These are phyloP conservation scores for Mionectes macconnelli DNA, from an alignment of 2,113 vertebrate genomes.

Conservation along the genomic window DNA sequence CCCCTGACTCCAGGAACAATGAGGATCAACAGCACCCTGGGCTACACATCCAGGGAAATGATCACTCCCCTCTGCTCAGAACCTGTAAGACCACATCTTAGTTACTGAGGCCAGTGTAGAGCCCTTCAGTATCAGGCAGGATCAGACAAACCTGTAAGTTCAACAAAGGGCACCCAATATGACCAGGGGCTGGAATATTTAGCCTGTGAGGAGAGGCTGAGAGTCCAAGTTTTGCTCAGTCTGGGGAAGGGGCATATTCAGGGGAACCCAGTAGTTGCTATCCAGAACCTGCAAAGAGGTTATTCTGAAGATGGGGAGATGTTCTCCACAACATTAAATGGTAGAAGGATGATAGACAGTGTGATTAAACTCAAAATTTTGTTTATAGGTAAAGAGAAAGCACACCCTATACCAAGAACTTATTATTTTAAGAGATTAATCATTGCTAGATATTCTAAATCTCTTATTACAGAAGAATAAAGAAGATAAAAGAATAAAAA, in stretches of 20 bases:
- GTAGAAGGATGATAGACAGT: background rate
- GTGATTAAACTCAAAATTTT: background rate
- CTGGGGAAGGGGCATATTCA: background rate
- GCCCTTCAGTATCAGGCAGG: background rate
- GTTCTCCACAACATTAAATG: background rate
- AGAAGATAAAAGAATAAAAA: background rate
- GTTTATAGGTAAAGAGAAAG: background rate
- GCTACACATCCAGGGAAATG: background rate
- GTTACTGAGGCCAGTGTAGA: background rate
- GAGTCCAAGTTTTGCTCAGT: background rate
- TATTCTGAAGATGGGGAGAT: background rate
- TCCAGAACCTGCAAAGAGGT: background rate
- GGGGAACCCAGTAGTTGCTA: background rate
- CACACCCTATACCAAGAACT: background rate
- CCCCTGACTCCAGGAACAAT: rapidly evolving
- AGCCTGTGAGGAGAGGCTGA: background rate
- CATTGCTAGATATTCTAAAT: background rate
- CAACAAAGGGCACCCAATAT: background rate
- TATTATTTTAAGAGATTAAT: background rate
- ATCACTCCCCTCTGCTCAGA: background rate
- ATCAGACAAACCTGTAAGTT: background rate
- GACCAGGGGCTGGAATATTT: rapidly evolving
- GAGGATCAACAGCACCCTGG: background rate
- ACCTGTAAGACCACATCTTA: background rate
- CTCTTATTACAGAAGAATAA: background rate